Conservation (phyloP, 2,113 vertebrate genomes). For the Protobothrops mucrosquamatus region DNA sequence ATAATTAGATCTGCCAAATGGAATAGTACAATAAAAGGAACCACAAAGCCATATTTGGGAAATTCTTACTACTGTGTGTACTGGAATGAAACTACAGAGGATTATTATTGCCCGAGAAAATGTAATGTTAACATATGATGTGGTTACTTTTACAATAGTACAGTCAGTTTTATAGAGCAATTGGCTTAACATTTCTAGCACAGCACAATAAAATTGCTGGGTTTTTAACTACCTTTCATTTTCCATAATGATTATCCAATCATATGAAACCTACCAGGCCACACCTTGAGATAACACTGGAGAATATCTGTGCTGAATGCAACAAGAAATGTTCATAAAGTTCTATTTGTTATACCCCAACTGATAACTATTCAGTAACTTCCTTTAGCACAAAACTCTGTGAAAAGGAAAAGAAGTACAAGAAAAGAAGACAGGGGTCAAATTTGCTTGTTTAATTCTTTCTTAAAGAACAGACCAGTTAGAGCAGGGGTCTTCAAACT, state of each 20-base stretch:
- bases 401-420: background rate
- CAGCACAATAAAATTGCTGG: fast-evolving
- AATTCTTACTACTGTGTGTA: background rate
- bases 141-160: background rate
- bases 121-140: background rate
- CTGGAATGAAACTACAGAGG: conserved; percentile 26
- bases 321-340: background rate
- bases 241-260: conserved; percentile 11
- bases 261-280: conserved; percentile 28
- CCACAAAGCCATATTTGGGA: background rate
- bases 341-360: background rate
- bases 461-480: background rate
- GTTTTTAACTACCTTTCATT: background rate
- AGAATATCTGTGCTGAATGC: fast-evolving
- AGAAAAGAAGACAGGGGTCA: background rate
- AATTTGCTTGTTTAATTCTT: background rate
- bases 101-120: background rate
- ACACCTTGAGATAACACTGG: conserved; percentile 22
- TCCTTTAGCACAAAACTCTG: background rate
- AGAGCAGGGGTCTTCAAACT: background rate
- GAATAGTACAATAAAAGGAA: conserved; percentile 40
- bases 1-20: conserved; percentile 49
- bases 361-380: background rate
- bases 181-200: conserved; percentile 17
- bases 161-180: conserved; percentile 34